Evolutionary conservation across 2,797 vertebrate species (phyloP), one percentile per base, ranked within the genome.

Genomic region (Triplophysa bombifrons): DNA sequence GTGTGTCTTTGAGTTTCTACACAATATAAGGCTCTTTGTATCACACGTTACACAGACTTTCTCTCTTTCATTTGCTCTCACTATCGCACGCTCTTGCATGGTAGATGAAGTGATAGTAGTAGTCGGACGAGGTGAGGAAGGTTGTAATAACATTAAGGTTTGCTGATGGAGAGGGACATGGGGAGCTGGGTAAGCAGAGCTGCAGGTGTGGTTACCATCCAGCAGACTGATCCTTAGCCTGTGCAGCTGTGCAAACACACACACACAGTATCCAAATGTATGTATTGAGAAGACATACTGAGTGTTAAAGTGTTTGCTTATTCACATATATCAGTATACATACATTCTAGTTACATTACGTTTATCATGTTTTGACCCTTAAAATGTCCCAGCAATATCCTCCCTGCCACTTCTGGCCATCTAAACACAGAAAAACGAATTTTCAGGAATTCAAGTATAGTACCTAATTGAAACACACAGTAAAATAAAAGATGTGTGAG

Each of bases 221-320:
- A 44, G 71, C 65, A 44, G 72, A 81, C 55, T 82, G 84, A 86
- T 86, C 84, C 50, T 78, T 78, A 44, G 34, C 83, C 80, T 55
- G 76, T 84, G 70, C 93, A 93, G 93, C 93, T 93, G 92, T 90
- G 74, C 80, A 93, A 94, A 94, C 87, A 93, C 86, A 81, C 87
- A 74, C 87, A 84, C 86, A 87, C 83, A 85, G 72, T 85, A 83
- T 88, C 74, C n/a, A 13, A 60, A 14, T 60, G 25, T 60, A 8
- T 25, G 56, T 22, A 12, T 17, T 22, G n/a, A 5, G 25, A 60
- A 2, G 12, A 58, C 22, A 22, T 25, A 20, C 13, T 58, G 20
- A 3, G 11, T 22, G 22, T 38, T 1, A 41, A 41, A 41, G 38
- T 41, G 38, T 41, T 41, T 41, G 41, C 41, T 41, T 41, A 41